Evolutionary conservation across 1,140 invertebrate species (phyloP), one percentile per base, ranked within the genome.

Genomic region (Heliconius himera): DNA sequence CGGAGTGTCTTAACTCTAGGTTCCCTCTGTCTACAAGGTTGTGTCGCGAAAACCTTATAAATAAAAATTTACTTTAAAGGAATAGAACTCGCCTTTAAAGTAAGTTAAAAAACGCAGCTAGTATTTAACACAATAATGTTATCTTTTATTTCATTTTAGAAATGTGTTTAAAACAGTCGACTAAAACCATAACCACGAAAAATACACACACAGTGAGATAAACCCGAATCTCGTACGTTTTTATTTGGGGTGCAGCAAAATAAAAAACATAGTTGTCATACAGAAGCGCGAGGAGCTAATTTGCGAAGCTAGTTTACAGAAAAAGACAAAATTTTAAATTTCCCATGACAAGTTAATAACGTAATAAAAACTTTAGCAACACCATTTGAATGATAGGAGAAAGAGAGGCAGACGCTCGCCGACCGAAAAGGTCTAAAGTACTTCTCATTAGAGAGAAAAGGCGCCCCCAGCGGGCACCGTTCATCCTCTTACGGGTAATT

Each of bases 401-500:
- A 71, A 77, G 79, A 75, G 41, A 46, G 41, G 66, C 46, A 79
- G 73, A 49, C 46, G 54, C 70, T 73, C n/a, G 11, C 29, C 29
- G 49, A 60, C 78, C 73, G 49, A 70, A 73, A 51, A 66, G 72
- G 41, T 80, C 78, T 79, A 87, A 88, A 87, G 82, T 81, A 81
- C 80, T 87, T 71, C 83, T 86, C 85, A 88, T 91, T 89, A 89
- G 78, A 87, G 85, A 76, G 82, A 89, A 90, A 86, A 88, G 83
- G 77, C 80, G 80, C 79, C 76, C 51, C 81, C 80, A n/a, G 84
- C 79, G 85, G 85, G 77, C 82, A 38, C 38, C 79, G 81, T 80
- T 87, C 83, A 83, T 87, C 85, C 84, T 88, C 85, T 89, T 87
- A 88, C 89, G 84, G 88, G 78, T 85, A 89, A 91, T 93, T 91